A percentile compares a stretch with the other conserved stretches of the same genome.
These are phyloP conservation scores for Neelides folsomi DNA, from an alignment of 2,888 invertebrate genomes.

Conservation along the genomic window DNA sequence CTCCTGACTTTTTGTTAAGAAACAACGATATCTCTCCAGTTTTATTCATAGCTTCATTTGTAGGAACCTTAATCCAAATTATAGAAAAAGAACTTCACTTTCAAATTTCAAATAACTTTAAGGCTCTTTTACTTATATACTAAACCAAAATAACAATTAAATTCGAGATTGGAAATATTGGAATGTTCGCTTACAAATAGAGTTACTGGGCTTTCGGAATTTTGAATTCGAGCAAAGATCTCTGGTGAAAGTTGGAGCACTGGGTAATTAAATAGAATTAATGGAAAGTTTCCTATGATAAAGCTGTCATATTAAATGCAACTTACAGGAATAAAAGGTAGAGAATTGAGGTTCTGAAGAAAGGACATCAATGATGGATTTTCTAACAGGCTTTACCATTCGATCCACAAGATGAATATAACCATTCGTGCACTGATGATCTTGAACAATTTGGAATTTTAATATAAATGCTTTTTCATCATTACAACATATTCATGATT, in stretches of 20 bases:
- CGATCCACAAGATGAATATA: constrained; percentile 51
- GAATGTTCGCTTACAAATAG: neutral
- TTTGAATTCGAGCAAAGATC: neutral
- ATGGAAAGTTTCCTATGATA: neutral
- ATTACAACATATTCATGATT: no score
- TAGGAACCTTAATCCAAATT: constrained; percentile 42
- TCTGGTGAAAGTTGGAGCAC: neutral
- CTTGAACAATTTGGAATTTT: no score
- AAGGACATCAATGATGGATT: constrained; percentile 47
- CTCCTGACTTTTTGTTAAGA: constrained; percentile 45
- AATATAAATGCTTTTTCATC: no score
- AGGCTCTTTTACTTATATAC: no score
- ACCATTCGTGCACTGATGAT: constrained; percentile 52
- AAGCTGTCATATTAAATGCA: neutral
- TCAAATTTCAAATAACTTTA: no score
- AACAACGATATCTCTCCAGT: constrained; percentile 42
- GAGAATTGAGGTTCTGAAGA: constrained; percentile 47
- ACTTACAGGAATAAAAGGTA: constrained; percentile 42
- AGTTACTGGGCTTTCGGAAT: neutral
- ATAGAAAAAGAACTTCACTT: neutral
- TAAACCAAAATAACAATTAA: neutral
- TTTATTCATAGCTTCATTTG: constrained; percentile 53
- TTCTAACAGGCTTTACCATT: constrained; percentile 46
- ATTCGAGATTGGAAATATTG: neutral
- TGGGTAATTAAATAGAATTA: neutral